phyloP scores from a whole-genome alignment of 1,140 invertebrate species.

The Cotesia typhae region DNA sequence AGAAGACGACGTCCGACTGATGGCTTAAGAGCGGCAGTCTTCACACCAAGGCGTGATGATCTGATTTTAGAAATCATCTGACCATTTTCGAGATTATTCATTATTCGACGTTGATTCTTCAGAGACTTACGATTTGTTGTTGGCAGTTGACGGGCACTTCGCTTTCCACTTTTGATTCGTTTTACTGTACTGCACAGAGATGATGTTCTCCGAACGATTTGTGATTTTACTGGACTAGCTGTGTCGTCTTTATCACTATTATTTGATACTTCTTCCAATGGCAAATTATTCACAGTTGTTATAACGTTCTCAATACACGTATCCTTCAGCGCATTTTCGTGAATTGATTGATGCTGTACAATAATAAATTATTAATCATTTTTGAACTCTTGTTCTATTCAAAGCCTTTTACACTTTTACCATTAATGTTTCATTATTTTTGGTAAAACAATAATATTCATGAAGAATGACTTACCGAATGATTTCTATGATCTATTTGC shows the following conservation, averaged over 20 bases:
- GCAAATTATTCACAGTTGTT: constrained; percentile 46
- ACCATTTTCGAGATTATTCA: constrained; percentile 44
- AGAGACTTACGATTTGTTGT: constrained; percentile 44
- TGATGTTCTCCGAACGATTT: constrained; percentile 17
- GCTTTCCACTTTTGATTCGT: constrained; percentile 33
- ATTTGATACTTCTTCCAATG: constrained; percentile 47
- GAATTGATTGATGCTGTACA: constrained; percentile 14
- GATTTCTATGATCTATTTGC: neutral
- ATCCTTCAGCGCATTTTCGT: constrained; percentile 38
- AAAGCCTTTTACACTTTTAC: constrained; percentile 17
- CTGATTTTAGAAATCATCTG: constrained; percentile 42
- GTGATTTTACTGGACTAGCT: neutral
- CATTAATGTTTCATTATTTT: neutral
- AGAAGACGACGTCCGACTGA: constrained; percentile 26
- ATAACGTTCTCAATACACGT: constrained; percentile 39
- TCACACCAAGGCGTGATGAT: constrained; percentile 39
- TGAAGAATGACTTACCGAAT: constrained; percentile 1
- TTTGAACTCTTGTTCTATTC: neutral
- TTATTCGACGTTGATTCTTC: constrained; percentile 45
- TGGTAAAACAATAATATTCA: neutral
- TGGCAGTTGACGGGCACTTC: constrained; percentile 12
- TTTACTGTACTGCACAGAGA: constrained; percentile 34
- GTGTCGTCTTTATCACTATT: constrained; percentile 48
- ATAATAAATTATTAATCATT: constrained; percentile 17
- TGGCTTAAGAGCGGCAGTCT: constrained; percentile 40